Percentiles rank a stretch among this genome's conserved stretches.
Conservation (phyloP, 2,113 vertebrate species). For the Nycticryphes semicollaris region DNA sequence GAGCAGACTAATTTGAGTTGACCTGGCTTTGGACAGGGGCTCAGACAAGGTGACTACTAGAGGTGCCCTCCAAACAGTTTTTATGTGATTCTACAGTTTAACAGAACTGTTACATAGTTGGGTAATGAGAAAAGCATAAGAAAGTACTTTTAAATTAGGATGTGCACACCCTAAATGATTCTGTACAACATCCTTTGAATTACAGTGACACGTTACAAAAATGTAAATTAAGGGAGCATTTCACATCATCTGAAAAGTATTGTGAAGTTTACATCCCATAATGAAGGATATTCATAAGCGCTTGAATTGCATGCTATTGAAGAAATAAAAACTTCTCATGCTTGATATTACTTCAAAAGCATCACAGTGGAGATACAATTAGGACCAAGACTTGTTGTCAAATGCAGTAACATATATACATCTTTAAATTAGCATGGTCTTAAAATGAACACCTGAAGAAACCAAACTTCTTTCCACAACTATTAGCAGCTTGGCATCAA, state of each 20-base stretch:
- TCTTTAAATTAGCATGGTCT: background rate
- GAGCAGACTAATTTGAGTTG: background rate
- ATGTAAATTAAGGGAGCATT: background rate
- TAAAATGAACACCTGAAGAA: background rate
- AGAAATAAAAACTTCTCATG: background rate
- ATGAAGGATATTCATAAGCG: background rate
- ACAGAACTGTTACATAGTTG: background rate
- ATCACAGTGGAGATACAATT: background rate
- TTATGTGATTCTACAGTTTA: background rate
- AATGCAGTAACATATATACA: rapidly evolving
- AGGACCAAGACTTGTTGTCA: background rate
- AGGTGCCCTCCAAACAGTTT: background rate
- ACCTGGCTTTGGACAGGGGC: background rate
- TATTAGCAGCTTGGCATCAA: background rate
- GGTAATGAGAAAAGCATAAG: background rate
- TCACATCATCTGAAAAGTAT: background rate
- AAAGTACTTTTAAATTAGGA: background rate
- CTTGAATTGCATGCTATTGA: background rate
- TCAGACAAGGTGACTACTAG: background rate
- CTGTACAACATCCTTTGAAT: background rate
- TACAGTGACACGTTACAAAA: background rate
- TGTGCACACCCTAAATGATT: background rate
- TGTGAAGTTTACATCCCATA: background rate
- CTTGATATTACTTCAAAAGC: background rate
- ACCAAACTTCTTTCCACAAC: background rate